A percentile compares a stretch with the other conserved stretches of the same genome.
phyloP scores from a whole-genome alignment of 1,140 invertebrate genomes.

The Tetragnatha versicolor region DNA sequence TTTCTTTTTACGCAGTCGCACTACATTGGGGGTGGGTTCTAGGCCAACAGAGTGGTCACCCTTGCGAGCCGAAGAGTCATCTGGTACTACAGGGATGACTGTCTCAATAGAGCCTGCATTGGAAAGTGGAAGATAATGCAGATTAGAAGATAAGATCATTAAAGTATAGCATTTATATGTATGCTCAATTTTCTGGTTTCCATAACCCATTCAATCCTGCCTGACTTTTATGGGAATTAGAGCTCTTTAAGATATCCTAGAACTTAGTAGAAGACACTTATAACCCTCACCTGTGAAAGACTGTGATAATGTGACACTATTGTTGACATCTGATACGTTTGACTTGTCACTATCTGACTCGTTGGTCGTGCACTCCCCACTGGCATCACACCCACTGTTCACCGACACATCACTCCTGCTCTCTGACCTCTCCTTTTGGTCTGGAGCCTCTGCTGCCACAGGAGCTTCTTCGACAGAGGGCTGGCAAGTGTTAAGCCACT shows the following conservation, averaged over 20 bases:
- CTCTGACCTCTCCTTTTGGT: background rate
- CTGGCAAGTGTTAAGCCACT: constrained; percentile 49
- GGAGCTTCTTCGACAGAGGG: constrained; percentile 9
- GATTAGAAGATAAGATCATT: too few relatives aligned
- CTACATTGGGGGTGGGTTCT: constrained; percentile 57
- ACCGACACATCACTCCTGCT: too few relatives aligned
- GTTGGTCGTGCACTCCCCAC: constrained; percentile 83
- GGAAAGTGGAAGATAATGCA: too few relatives aligned
- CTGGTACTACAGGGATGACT: constrained; percentile 32
- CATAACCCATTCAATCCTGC: too few relatives aligned
- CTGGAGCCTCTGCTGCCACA: background rate
- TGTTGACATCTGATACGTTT: constrained; percentile 73
- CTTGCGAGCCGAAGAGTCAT: background rate
- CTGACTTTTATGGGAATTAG: too few relatives aligned
- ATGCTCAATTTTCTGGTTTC: too few relatives aligned
- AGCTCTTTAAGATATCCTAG: too few relatives aligned
- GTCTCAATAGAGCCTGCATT: constrained; percentile 68
- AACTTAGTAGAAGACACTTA: too few relatives aligned
- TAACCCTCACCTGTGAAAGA: constrained; percentile 49
- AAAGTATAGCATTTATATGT: too few relatives aligned
- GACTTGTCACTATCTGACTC: constrained; percentile 75
- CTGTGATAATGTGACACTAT: constrained; percentile 70
- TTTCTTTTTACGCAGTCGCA: constrained; percentile 64
- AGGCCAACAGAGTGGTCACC: background rate
- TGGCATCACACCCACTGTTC: constrained; percentile 81